A percentile compares a stretch with the other conserved stretches of the same genome.
Conservation (phyloP, 2,113 vertebrate genomes). For the Cyprinodon tularosa region DNA sequence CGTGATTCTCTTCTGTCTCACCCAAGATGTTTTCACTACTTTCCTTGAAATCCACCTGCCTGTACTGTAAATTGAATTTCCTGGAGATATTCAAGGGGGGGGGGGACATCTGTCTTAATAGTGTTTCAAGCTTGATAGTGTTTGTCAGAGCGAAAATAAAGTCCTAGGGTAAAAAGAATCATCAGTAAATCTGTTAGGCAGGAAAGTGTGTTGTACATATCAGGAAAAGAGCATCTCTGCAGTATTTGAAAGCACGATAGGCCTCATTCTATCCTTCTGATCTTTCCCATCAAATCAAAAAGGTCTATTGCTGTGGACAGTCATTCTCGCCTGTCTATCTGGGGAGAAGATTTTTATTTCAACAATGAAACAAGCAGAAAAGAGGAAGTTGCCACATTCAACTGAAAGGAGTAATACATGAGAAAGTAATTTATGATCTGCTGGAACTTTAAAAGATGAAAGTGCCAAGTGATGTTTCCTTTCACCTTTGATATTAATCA, state of each 20-base stretch:
- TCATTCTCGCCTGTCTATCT: background rate
- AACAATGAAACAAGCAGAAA: background rate
- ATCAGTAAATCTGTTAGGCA: background rate
- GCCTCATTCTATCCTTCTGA: background rate
- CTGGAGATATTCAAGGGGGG: background rate
- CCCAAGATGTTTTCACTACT: background rate
- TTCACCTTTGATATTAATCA: too few species aligned
- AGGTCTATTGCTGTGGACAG: too few species aligned
- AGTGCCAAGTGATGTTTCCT: too few species aligned
- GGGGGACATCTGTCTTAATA: background rate
- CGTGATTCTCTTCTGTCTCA: background rate
- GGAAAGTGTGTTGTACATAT: background rate
- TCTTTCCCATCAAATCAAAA: too few species aligned
- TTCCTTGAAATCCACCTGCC: background rate
- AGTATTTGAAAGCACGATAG: background rate
- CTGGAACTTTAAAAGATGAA: too few species aligned
- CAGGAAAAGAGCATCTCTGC: background rate
- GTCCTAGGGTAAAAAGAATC: background rate
- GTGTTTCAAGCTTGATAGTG: background rate
- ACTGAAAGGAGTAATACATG: background rate
- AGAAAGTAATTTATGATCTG: background rate
- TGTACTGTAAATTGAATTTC: background rate
- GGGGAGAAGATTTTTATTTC: background rate
- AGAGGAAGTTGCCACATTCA: background rate
- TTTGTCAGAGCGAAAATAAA: background rate